Evolutionary conservation across 1,140 invertebrate species (phyloP), one percentile per base, ranked within the genome.

Genomic region (Muscidifurax raptorellus): DNA sequence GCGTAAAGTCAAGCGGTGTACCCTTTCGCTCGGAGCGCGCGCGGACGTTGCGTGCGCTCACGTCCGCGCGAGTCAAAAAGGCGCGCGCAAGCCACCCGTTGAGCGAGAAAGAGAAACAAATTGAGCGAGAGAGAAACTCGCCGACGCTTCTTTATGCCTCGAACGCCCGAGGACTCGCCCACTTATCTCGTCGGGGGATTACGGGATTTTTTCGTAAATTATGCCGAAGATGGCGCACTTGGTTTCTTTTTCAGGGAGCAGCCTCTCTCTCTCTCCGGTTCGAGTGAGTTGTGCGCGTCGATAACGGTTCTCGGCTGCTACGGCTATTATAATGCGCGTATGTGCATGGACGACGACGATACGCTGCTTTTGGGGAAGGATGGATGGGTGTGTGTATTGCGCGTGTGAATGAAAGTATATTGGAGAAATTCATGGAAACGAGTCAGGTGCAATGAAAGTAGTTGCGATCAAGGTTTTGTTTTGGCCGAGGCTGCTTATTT

Each of bases 141-240:
- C 15, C 36, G 30, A 40, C 12, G 30, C 44, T 76, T 76, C 28
- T 28, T 71, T 71, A 30, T 71, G 27, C 30, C 25, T 71, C 28
- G 27, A 30, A 30, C 67, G 30, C 27, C 27, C 27, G 67, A 71
- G 67, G 27, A 28, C 76, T 78, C 36, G 28, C 28, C 27, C 28
- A 27, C 76, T 36, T 30, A 25, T 67, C 69, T 47, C 69, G 36
- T 52, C 67, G 40, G 36, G 59, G 66, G 74, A 83, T 83, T 83
- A 83, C 82, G 82, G 82, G 82, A 83, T 78, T 83, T 83, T 71
- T 78, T 83, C 44, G 64, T 83, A 71, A 83, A 83, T 83, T 78
- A 78, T 83, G 82, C 25, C 76, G 76, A 78, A 76, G 74, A 76
- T 52, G 74, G 36, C 28, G 44, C 76, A 28, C 76, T 30, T 25